Evolutionary conservation across 2,888 invertebrate species (phyloP).

Genomic region (Mycalesis mineus): DNA sequence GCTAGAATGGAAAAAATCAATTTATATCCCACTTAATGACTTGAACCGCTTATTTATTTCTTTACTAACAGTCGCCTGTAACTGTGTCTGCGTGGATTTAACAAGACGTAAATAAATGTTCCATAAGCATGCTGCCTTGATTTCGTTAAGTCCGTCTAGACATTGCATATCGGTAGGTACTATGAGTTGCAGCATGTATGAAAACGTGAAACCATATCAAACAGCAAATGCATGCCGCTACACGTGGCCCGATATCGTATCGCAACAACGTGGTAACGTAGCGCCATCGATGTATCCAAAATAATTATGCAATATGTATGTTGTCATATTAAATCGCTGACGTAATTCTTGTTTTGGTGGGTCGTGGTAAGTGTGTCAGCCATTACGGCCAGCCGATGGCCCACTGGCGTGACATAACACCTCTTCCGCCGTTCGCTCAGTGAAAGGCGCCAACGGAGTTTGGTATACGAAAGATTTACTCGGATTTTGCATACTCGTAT

Average conservation of each 20-base stretch:
- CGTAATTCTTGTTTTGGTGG: conserved; percentile 72
- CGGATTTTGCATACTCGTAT: conserved; percentile 26
- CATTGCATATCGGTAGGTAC: too few species aligned
- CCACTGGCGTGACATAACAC: conserved; percentile 70
- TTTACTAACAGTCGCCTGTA: too few species aligned
- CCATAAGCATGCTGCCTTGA: too few species aligned
- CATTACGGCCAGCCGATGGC: conserved; percentile 73
- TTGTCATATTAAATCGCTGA: conserved; percentile 58
- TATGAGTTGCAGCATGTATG: too few species aligned
- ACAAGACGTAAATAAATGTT: too few species aligned
- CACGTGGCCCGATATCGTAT: not conserved
- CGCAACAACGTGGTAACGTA: conserved; percentile 19
- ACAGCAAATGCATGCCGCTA: not conserved
- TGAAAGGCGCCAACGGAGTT: conserved; percentile 36
- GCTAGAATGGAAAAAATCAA: conserved; percentile 15
- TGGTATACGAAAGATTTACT: conserved; percentile 14
- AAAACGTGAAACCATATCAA: too few species aligned
- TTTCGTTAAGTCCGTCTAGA: too few species aligned
- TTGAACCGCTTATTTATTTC: too few species aligned
- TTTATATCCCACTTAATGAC: not conserved
- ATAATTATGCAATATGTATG: conserved; percentile 56
- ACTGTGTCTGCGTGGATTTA: too few species aligned
- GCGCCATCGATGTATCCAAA: conserved; percentile 47
- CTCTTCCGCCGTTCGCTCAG: conserved; percentile 64
- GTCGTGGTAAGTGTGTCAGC: conserved; percentile 72